phyloP scores from a whole-genome alignment of 2,113 vertebrate species.

The Onychorhynchus coronatus region DNA sequence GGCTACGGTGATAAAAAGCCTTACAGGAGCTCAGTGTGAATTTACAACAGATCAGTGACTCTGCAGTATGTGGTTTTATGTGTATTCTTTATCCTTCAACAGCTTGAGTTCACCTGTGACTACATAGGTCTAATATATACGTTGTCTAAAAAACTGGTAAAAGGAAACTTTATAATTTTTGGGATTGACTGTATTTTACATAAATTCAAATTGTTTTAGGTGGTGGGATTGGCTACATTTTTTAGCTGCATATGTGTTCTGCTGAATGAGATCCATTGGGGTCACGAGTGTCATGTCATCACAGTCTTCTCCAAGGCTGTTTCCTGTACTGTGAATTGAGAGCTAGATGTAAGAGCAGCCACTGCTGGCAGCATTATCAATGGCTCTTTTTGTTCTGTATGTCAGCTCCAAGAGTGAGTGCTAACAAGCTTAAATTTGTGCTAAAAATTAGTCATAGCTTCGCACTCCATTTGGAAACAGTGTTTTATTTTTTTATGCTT shows the following conservation, averaged over 20 bases:
- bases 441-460: background rate
- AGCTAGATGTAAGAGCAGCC: background rate
- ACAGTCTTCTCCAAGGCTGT: background rate
- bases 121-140: background rate
- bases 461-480: background rate
- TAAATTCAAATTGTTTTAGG: background rate
- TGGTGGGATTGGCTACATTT: background rate
- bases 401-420: background rate
- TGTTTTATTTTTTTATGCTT: background rate
- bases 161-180: background rate
- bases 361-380: background rate
- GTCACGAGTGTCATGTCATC: background rate
- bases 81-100: background rate
- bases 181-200: background rate
- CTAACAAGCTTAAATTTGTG: background rate
- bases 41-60: background rate
- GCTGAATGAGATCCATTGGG: background rate
- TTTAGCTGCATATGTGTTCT: background rate
- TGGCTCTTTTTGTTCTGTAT: background rate
- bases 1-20: background rate
- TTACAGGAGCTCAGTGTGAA: background rate
- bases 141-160: background rate
- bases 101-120: background rate
- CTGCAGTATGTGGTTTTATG: background rate
- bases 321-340: background rate